Base-by-base conservation (phyloP, 1,140 invertebrate genomes). In the Fopius arisanus region DNA sequence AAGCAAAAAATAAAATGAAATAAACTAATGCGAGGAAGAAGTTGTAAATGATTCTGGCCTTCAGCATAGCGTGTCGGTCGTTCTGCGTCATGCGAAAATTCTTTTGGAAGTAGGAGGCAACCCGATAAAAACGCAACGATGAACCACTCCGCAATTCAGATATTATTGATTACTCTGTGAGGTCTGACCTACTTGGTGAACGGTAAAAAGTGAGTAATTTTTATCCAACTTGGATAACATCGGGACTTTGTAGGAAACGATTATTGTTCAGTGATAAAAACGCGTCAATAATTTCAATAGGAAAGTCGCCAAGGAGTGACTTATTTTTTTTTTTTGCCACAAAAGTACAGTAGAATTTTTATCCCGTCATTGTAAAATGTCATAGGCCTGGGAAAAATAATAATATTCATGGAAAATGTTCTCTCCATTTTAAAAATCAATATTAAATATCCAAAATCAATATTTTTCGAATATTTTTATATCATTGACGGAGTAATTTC, bases 51-150 rank as follows among this genome's bases (percentile, higher is more conserved):
- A 41, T 14, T 41, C 37, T 19, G 66, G 37, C 66, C 66, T 68
- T 68, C 66, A 68, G 37, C 33, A 14, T n/a, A n/a, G 31, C 66
- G 28, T 68, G 66, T 43, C 66, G 66, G 66, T 41, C n/a, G 23
- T 28, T 68, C 37, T 14, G 19, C 23, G 54, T 59, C 10, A 59
- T 59, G 54, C 54, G 54, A 59, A 59, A 59, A 59, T 59, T 26
- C 21, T 59, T 59, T 12, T 12, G 19, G 3, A 28, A 4, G 54
- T 26, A 59, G 54, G 54, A 67, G 28, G 28, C 29, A 33, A 21
- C 9, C 9, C 21, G 10, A 59, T 59, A 59, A 59, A 59, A 59
- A 59, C 54, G 14, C 54, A 6, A 59, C 7, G 54, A 59, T 59
- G 14, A n/a, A n/a, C 10, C 23, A 59, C 54, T 28, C 19, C 21